Evolutionary conservation across 1,140 invertebrate genomes (phyloP), one percentile per base, ranked within the genome.

Genomic region (Aphelenchoides fujianensis): DNA sequence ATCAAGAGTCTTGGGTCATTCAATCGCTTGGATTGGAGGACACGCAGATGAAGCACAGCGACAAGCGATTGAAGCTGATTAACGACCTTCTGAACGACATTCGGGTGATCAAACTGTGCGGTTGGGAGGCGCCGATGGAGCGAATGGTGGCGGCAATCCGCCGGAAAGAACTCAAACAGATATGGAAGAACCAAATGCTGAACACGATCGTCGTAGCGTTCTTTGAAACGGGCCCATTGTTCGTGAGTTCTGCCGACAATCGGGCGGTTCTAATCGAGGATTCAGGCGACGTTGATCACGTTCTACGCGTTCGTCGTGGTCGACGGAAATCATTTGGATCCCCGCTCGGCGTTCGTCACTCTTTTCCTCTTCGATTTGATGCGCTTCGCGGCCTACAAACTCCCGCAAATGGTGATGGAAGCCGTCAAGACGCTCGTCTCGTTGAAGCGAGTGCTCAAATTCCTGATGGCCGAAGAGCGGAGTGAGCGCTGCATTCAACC

Each of bases 81-180:
- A 86, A 84, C 54, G 88, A 89, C 78, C 84, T 88, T 30, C 75
- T 89, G 2, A 85, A 86, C 53, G 86, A 84, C 68, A 88, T 90
- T 19, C 88, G 90, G 85, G 88, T 92, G 68, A 89, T 94, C 66
- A 94, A 94, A 88, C 91, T 94, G 89, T 92, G 92, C 85, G 90
- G 91, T 0, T 94, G 92, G 92, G 92, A 93, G 82, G 89, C 90
- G 79, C 88, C 90, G 27, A 77, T 77, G 70, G 1, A 59, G 55
- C 52, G 72, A 30, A 57, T 68, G n/a, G 59, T 77, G 12, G 9
- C 36, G 30, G 41, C 74, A 37, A 12, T 74, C 36, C 63, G 73
- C 2, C 41, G 37, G 41, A 16, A 28, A 64, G 73, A 74, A 48
- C 23, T 76, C 0, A 75, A 72, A 27, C 61, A 34, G 2, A 27